Evolutionary conservation across 2,797 vertebrate species (phyloP), one percentile per base, ranked within the genome.

Genomic region (Enteromius radiatus): DNA sequence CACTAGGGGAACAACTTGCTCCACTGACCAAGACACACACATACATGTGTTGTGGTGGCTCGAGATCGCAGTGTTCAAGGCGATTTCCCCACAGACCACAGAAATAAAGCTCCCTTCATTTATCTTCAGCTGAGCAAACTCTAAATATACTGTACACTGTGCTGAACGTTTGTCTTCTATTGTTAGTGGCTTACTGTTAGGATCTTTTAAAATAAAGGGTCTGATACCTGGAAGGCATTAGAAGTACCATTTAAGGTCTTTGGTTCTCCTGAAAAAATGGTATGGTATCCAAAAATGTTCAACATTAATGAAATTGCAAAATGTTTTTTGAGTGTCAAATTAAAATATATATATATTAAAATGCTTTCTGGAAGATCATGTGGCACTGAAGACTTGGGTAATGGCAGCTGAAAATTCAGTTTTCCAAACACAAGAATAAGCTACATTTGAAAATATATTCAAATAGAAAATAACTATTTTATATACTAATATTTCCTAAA

Each of bases 1-100:
- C 79, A 85, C 56, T 79, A 84, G 69, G 56, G 47, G 68, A 84
- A 84, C 70, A 61, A 83, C 61, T 61, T 64, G 69, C 78, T 87
- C 80, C 61, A 77, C 64, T 85, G 84, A 89, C 54, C 81, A 86
- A 88, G 85, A 88, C 81, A 80, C 87, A 86, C 86, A 80, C 87
- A 78, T 83, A 85, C 80, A 83, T 63, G 49, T 38, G 36, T 67
- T 26, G 43, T 86, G 64, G 74, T 23, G n/a, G 10, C 33, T 65
- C 49, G 81, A 52, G 68, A 88, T 84, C 5, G 78, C 54, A 84
- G 36, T 26, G 82, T 77, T n/a, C 36, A 56, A 71, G 76, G 41
- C 63, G 80, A 85, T 88, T 83, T 84, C 45, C 74, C 74, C 54
- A 88, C 84, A 67, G 26, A 26, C 56, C 68, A 8, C 67, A 52